phyloP scores from a whole-genome alignment of 2,113 vertebrate genomes.

The Probosciger aterrimus region DNA sequence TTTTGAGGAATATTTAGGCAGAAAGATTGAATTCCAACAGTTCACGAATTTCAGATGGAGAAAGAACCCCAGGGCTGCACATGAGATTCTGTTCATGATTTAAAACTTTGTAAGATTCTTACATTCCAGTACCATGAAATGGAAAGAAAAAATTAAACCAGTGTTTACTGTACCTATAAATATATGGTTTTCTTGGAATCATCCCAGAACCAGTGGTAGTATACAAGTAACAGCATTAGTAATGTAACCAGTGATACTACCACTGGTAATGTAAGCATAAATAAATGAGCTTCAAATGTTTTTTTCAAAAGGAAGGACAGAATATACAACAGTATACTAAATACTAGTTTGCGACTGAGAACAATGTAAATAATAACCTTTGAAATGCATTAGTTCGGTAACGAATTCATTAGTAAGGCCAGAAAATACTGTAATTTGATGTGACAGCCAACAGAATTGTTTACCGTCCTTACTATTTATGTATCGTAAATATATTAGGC shows the following conservation, averaged over 20 bases:
- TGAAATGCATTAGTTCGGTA: background rate
- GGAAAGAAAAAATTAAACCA: background rate
- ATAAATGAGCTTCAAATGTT: background rate
- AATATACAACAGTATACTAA: background rate
- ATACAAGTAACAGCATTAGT: background rate
- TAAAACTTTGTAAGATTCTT: background rate
- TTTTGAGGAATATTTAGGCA: background rate
- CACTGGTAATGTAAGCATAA: background rate
- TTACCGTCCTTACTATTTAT: background rate
- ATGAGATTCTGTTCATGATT: background rate
- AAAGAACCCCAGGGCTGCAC: background rate
- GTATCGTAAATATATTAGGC: background rate
- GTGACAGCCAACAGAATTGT: background rate
- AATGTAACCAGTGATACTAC: background rate
- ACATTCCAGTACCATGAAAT: background rate
- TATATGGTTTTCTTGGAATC: background rate
- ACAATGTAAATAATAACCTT: background rate
- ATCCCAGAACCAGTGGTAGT: background rate
- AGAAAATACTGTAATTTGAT: background rate
- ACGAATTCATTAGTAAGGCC: background rate
- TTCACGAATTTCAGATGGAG: background rate
- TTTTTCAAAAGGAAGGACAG: background rate
- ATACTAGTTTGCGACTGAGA: background rate
- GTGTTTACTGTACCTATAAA: background rate
- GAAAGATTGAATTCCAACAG: background rate